Evolutionary conservation across 2,113 vertebrate species (phyloP), one percentile per base, ranked within the genome.

Genomic region (Phrynosoma platyrhinos): DNA sequence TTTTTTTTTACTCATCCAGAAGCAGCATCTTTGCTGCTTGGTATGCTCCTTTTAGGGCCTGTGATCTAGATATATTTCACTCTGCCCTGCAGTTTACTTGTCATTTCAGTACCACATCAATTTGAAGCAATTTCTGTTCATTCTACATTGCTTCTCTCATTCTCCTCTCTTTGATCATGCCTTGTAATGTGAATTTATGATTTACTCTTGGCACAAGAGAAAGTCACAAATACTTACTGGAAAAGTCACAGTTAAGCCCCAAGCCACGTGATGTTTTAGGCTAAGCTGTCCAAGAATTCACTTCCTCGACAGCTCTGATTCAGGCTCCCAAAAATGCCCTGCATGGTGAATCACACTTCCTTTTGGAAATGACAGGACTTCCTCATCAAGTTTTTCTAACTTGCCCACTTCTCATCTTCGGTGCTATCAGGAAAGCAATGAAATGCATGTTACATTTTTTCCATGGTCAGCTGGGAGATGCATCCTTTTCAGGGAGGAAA

Each of bases 291-390:
- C 88, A 92, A 97, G 95, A 96, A 96, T 92, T 94, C 94, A 97
- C 96, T 98, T 97, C 96, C 96, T 98, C 91, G 89, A 97, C 92
- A 97, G 93, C 93, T 97, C 95, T 97, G 97, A 97, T 97, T 97
- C 96, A 97, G 93, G 90, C 93, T 96, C 95, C 94, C 92, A 91
- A 95, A 97, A 97, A 97, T 97, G 96, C 94, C 81, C 82, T 88
- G 90, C 55, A 9, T 21, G 1, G 90, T 97, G 97, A 97, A 91
- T 97, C 97, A 97, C 88, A 89, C 92, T 98, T 98, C 97, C 97
- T 96, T 96, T 93, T 97, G 96, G 96, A 97, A 97, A 97, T 97
- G 96, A 97, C 95, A 95, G 94, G 94, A 96, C 95, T 97, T 97
- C 97, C 97, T 96, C 94, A 93, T 93, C 92, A 95, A 91, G 91